Conservation (phyloP, 1,140 invertebrate genomes). For the Ylistrum balloti region DNA sequence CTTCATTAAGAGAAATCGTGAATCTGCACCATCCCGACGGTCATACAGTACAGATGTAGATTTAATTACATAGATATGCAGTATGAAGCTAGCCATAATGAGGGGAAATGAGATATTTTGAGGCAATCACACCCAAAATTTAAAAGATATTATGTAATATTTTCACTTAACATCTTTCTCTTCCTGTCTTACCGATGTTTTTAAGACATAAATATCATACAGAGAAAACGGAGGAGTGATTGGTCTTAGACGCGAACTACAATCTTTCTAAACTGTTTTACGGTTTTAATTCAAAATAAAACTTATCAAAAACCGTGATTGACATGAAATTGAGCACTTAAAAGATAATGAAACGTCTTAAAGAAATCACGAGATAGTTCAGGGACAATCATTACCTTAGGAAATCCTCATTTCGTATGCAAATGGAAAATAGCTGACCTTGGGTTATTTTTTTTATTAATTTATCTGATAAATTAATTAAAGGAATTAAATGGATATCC, state of each 20-base stretch:
- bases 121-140: no score
- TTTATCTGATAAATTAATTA: constrained; percentile 22
- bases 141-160: no score
- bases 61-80: no score
- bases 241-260: not conserved
- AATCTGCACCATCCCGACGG: no score
- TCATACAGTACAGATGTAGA: no score
- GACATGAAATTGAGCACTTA: not conserved
- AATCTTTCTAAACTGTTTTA: not conserved
- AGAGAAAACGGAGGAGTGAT: not conserved
- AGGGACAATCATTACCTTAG: not conserved
- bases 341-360: not conserved
- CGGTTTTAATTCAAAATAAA: not conserved
- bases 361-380: not conserved
- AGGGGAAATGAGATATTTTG: no score
- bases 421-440: constrained; percentile 1
- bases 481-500: not conserved
- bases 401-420: not conserved
- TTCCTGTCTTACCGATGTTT: not conserved
- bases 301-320: constrained; percentile 6
- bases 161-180: no score
- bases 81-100: no score
- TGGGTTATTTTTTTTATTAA: constrained; percentile 30
- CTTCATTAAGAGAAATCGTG: no score
- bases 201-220: not conserved